Conservation (phyloP, 2,888 invertebrate genomes). For the Chaetogeoica ovagalla region DNA sequence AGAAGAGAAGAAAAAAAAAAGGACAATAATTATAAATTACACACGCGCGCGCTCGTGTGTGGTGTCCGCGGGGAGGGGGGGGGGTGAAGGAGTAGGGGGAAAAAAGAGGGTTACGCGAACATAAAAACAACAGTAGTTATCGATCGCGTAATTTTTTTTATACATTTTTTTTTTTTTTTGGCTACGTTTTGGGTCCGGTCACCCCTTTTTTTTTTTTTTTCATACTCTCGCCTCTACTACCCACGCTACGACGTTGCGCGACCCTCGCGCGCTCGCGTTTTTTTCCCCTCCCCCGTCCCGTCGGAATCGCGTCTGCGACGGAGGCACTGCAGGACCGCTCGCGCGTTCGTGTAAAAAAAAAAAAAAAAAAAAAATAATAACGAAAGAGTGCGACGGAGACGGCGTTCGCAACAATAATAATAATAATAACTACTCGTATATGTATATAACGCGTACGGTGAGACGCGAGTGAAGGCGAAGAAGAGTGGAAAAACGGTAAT, state of each 20-base stretch:
- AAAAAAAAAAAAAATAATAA: constrained; percentile 27
- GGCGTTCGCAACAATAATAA: neutral
- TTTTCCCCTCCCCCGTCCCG: neutral
- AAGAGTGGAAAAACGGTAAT: neutral
- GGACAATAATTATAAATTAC: constrained; percentile 52
- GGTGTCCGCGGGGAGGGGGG: no score
- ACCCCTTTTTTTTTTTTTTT: constrained; percentile 40
- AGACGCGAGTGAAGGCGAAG: neutral
- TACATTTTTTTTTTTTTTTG: constrained; percentile 39
- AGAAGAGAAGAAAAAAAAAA: constrained; percentile 19
- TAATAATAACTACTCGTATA: no score
- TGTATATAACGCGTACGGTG: no score
- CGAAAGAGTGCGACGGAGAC: constrained; percentile 1
- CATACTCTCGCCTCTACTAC: constrained; percentile 4
- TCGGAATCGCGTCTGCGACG: neutral
- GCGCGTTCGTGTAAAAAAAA: constrained; percentile 27
- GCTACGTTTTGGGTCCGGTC: constrained; percentile 51
- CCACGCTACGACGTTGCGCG: constrained; percentile 36
- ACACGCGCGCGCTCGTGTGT: neutral
- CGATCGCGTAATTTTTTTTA: constrained; percentile 48
- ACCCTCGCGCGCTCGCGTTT: constrained; percentile 10
- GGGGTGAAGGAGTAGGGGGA: neutral
- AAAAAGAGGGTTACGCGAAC: constrained; percentile 32
- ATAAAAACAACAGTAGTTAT: constrained; percentile 52
- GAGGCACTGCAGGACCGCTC: neutral